Percentiles rank a stretch among this genome's conserved stretches.
These are phyloP conservation scores for Leptarthrus brevirostris DNA, from an alignment of 2,888 invertebrate species.

Conservation along the genomic window DNA sequence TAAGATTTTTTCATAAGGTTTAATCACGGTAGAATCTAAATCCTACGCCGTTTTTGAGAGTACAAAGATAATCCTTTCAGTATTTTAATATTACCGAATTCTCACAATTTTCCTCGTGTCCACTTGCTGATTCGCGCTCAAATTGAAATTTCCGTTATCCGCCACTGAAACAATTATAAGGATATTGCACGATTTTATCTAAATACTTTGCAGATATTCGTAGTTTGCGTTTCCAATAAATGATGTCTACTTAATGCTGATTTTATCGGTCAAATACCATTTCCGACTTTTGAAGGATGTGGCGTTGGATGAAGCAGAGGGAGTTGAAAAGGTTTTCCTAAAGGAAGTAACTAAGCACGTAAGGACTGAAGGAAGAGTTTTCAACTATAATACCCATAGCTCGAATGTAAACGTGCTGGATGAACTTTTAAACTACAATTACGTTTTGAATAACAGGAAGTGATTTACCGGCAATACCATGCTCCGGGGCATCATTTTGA, in stretches of 20 bases:
- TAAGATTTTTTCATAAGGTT: no score
- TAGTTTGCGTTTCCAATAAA: slow-evolving; percentile 12
- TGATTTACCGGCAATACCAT: slow-evolving; percentile 19
- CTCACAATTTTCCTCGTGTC: no score
- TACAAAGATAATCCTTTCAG: no score
- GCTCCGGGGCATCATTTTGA: slow-evolving; percentile 25
- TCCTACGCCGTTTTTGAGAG: no score
- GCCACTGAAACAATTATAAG: slow-evolving; percentile 12
- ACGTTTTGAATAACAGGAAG: slow-evolving; percentile 38
- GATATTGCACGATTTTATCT: slow-evolving; percentile 30
- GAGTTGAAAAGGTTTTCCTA: not conserved
- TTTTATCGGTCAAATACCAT: slow-evolving; percentile 16
- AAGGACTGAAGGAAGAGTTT: slow-evolving; percentile 17
- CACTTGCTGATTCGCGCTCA: not conserved
- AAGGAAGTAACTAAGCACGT: slow-evolving; percentile 7
- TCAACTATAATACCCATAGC: not conserved
- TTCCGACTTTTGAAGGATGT: slow-evolving; percentile 19
- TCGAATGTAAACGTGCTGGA: slow-evolving; percentile 4
- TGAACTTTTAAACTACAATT: slow-evolving; percentile 35
- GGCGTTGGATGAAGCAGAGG: not conserved
- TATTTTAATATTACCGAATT: no score
- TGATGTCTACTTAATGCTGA: slow-evolving; percentile 20
- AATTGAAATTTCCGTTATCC: slow-evolving; percentile 1
- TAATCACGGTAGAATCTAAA: no score
- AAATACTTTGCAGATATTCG: slow-evolving; percentile 10